Evolutionary conservation across 2,113 vertebrate species (phyloP), one percentile per base, ranked within the genome.

Genomic region (Drymodes brunneopygia): DNA sequence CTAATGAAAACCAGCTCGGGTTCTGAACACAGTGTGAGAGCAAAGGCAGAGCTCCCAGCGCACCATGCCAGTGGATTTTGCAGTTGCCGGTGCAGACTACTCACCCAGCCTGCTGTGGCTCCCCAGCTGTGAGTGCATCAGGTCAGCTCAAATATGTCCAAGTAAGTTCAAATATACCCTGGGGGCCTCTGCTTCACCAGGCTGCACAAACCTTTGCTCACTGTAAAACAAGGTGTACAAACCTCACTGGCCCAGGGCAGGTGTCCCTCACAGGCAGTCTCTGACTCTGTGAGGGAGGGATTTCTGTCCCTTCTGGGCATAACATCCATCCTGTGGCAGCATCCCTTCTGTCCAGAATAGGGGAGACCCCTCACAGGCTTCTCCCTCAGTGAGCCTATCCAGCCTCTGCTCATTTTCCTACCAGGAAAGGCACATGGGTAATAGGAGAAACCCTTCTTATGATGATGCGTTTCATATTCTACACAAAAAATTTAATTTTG

Each of bases 231-330:
- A 12, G 45, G 4, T 10, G n/a, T n/a, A 17, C 35, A 27, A 15
- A 16, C 3, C 33, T 2, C 18, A 1, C 22, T 58, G 1, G 4
- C 21, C 6, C 3, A 22, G 19, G 53, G 11, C 2, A 1, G 4
- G 1, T 23, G 13, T 29, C 40, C 13, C 20, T 62, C 1, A 0
- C n/a, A 72, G 33, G 12, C 45, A 21, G 19, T 11, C 27, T 9
- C 36, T 53, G 67, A 19, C n/a, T 9, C 25, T 23, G 5, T 1
- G 4, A 50, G 14, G 4, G 9, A 69, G 13, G 33, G 4, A 21
- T 45, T 3, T 1, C 0, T 1, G 1, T 47, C 38, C 42, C 19
- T 81, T 58, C 40, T 51, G 31, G 44, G 13, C 3, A 15, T 3
- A 9, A 9, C 0, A 3, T 27, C 31, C 9, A 12, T 31, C 11